Evolutionary conservation across 2,888 invertebrate genomes (phyloP).

Genomic region (Mystacides longicornis): DNA sequence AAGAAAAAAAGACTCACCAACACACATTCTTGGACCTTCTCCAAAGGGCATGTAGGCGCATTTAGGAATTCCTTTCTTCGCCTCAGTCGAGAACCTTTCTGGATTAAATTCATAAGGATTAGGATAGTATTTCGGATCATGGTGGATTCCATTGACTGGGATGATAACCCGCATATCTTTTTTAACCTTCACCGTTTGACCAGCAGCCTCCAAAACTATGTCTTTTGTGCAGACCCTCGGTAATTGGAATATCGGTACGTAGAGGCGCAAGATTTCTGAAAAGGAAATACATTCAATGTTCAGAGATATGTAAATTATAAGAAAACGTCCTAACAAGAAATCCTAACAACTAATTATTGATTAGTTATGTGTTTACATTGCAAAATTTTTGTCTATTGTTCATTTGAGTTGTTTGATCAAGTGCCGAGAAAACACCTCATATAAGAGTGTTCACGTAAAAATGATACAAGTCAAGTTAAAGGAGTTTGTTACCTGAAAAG

Average conservation of each 20-base stretch:
- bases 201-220: background rate
- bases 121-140: slow-evolving; percentile 1
- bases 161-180: background rate
- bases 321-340: too few species aligned
- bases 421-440: too few species aligned
- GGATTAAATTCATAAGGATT: slow-evolving; percentile 5
- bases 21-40: slow-evolving; percentile 6
- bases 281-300: too few species aligned
- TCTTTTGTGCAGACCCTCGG: slow-evolving; percentile 4
- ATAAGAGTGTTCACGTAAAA: too few species aligned
- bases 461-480: too few species aligned
- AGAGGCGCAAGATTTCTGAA: slow-evolving; percentile 1
- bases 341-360: too few species aligned
- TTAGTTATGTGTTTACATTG: too few species aligned
- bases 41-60: slow-evolving; percentile 5
- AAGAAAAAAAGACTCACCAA: background rate
- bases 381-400: too few species aligned
- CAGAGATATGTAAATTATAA: too few species aligned
- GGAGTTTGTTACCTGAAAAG: slow-evolving; percentile 5
- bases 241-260: background rate
- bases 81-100: background rate
- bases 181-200: background rate
- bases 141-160: background rate
- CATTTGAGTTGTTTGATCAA: too few species aligned
- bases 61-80: background rate